phyloP scores from a whole-genome alignment of 2,797 vertebrate genomes.

The Podarcis lilfordi region DNA sequence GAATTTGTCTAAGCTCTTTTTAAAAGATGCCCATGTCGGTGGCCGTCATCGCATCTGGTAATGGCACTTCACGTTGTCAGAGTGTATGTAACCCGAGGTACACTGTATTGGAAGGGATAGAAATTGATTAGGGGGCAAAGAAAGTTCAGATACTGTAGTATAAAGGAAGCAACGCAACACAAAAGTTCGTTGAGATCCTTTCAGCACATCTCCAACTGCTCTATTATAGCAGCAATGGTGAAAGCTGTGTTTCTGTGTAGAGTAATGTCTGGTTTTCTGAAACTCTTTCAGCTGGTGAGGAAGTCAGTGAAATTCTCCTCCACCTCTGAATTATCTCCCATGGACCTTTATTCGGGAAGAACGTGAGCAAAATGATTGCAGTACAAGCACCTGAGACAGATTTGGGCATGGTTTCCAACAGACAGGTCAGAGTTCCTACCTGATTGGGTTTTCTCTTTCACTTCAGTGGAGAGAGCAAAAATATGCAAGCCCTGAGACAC shows the following conservation, averaged over 20 bases:
- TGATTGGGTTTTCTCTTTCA: background rate
- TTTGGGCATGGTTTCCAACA: background rate
- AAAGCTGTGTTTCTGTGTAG: too few relatives aligned
- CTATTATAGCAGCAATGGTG: background rate
- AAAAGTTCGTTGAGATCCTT: background rate
- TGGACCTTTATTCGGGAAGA: background rate
- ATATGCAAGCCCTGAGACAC: background rate
- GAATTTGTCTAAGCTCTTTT: too few relatives aligned
- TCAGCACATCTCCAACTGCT: background rate
- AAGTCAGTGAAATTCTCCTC: background rate
- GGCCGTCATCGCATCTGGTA: too few relatives aligned
- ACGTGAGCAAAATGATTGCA: too few relatives aligned
- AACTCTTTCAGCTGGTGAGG: background rate
- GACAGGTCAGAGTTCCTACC: background rate
- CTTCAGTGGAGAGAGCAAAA: background rate
- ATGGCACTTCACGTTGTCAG: too few relatives aligned
- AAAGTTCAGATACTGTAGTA: background rate
- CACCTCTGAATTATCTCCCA: background rate
- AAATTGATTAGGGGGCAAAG: background rate
- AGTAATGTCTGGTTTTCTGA: background rate
- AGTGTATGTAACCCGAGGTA: too few relatives aligned
- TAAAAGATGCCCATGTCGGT: too few relatives aligned
- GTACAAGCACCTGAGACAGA: background rate
- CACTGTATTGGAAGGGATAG: background rate
- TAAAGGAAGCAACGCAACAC: background rate